Percentiles rank a stretch among this genome's conserved stretches.
Conservation (phyloP, 2,888 invertebrate species). For the Torymus texanus region DNA sequence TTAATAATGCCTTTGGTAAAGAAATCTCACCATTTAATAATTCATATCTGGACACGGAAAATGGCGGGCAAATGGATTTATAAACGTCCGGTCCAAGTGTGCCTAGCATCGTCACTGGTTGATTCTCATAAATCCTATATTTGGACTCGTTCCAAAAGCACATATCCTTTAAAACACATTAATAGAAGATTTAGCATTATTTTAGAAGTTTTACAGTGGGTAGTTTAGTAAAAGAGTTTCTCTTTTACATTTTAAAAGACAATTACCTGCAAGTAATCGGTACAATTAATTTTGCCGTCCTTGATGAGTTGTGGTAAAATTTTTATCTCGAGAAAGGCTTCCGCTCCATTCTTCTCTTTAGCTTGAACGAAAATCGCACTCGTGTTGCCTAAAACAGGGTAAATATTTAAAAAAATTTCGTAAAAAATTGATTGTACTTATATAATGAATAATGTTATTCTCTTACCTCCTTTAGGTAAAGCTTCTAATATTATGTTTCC, state of each 20-base stretch:
- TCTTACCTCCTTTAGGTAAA: conserved; percentile 63
- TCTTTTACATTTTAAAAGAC: background rate
- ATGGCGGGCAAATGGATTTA: conserved; percentile 76
- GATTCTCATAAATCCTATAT: conserved; percentile 72
- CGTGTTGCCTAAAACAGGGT: conserved; percentile 41
- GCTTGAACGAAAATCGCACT: conserved; percentile 58
- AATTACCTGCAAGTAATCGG: conserved; percentile 68
- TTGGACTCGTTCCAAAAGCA: conserved; percentile 71
- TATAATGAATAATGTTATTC: background rate
- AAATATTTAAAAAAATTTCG: too few species aligned
- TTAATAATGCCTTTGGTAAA: too few species aligned
- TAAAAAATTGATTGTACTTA: conserved; percentile 1
- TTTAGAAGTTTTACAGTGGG: background rate
- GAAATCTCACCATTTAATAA: conserved; percentile 73
- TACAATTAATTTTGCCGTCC: conserved; percentile 65
- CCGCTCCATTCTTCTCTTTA: conserved; percentile 54
- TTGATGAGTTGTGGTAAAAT: conserved; percentile 61
- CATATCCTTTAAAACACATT: conserved; percentile 66
- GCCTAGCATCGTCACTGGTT: conserved; percentile 72
- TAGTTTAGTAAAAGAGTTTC: background rate
- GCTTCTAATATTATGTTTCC: conserved; percentile 60
- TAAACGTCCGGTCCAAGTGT: conserved; percentile 74
- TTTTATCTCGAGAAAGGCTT: conserved; percentile 69
- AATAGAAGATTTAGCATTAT: conserved; percentile 17
- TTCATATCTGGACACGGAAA: conserved; percentile 75